Conservation (phyloP, 2,888 invertebrate species). For the Phlogophora meticulosa region DNA sequence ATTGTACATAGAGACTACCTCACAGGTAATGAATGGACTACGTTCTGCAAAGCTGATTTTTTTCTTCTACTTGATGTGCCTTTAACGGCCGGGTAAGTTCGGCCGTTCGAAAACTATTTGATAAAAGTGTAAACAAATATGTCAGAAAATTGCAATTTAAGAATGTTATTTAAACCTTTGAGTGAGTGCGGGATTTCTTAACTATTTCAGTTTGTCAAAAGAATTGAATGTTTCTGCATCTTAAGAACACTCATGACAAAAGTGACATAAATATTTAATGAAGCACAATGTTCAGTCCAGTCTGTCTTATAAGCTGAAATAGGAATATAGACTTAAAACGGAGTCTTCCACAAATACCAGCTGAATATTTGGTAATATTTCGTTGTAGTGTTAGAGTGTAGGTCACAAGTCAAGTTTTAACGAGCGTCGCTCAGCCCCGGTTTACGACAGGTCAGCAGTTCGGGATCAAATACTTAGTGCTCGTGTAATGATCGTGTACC, state of each 20-base stretch:
- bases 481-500: conserved; percentile 39
- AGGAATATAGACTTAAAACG: not conserved
- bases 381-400: conserved; percentile 20
- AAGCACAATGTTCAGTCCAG: not conserved
- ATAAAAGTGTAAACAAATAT: too few species aligned
- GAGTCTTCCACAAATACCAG: not conserved
- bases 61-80: too few species aligned
- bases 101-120: too few species aligned
- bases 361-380: conserved; percentile 26
- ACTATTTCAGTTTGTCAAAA: too few species aligned
- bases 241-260: not conserved
- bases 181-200: too few species aligned
- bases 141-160: too few species aligned
- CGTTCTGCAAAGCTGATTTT: too few species aligned
- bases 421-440: conserved; percentile 41
- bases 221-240: too few species aligned
- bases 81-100: too few species aligned
- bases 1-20: not conserved
- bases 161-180: too few species aligned
- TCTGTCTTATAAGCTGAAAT: not conserved
- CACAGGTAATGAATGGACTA: too few species aligned
- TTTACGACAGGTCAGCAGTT: conserved; percentile 53
- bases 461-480: conserved; percentile 34
- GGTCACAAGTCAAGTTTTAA: conserved; percentile 49
- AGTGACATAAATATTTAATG: not conserved